Percentiles rank a stretch among this genome's conserved stretches.
phyloP scores from a whole-genome alignment of 1,140 invertebrate genomes.

The Heterodera carotae region DNA sequence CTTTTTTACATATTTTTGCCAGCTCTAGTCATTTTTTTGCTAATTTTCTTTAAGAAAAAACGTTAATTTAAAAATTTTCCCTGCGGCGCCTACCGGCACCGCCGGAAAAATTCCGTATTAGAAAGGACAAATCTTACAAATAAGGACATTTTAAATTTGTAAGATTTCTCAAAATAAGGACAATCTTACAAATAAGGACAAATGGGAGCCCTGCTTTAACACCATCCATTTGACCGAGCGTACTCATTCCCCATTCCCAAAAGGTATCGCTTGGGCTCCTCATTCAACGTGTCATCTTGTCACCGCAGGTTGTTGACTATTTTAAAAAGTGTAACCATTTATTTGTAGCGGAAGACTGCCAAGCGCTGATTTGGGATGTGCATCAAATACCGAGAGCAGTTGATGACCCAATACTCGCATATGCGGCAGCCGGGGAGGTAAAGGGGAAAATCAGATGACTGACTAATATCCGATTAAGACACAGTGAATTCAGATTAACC shows the following conservation, averaged over 20 bases:
- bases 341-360: slow-evolving; percentile 75
- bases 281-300: slow-evolving; percentile 78
- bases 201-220: no score
- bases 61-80: no score
- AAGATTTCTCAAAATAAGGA: no score
- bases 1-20: no score
- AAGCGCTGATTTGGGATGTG: slow-evolving; percentile 99
- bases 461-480: slow-evolving; percentile 2
- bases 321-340: slow-evolving; percentile 13
- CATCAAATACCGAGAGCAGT: slow-evolving; percentile 53
- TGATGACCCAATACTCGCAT: slow-evolving; percentile 85
- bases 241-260: not conserved
- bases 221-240: not conserved
- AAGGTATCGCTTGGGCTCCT: slow-evolving; percentile 93
- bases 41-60: no score
- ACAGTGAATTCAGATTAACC: slow-evolving; percentile 76
- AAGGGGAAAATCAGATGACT: not conserved
- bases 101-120: no score
- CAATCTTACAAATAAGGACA: no score
- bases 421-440: slow-evolving; percentile 92
- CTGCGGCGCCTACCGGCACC: no score
- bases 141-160: no score
- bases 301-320: slow-evolving; percentile 51
- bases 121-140: no score
- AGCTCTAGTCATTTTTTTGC: no score